These are phyloP conservation scores for Aplysina aerophoba DNA, from an alignment of 37 sponge, comb jelly and placozoan genomes.

Conservation along the genomic window DNA sequence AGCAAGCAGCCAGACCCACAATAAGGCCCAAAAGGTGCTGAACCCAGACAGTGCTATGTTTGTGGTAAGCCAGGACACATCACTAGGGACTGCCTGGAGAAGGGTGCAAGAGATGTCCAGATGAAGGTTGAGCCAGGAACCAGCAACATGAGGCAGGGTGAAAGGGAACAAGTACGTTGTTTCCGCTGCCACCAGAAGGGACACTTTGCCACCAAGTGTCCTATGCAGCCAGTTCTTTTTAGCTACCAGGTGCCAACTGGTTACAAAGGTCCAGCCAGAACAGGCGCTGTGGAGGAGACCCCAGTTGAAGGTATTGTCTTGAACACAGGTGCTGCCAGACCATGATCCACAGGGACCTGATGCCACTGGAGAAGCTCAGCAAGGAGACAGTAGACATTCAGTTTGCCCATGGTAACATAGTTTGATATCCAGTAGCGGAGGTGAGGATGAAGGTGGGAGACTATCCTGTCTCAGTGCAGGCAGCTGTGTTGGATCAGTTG, in stretches of 20 bases:
- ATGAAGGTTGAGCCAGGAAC: too few relatives aligned
- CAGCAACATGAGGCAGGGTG: neutral
- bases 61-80: too few relatives aligned
- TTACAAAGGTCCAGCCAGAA: neutral
- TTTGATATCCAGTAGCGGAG: conserved; percentile 32
- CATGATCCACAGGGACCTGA: conserved; percentile 40
- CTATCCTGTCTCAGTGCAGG: neutral
- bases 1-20: too few relatives aligned
- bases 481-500: conserved; percentile 24
- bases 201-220: neutral
- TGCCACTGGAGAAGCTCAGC: conserved; percentile 6
- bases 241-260: neutral
- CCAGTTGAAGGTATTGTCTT: conserved; percentile 30
- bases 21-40: too few relatives aligned
- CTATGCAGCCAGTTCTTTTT: neutral
- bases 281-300: conserved; percentile 25
- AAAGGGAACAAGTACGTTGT: neutral
- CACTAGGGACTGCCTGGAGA: too few relatives aligned
- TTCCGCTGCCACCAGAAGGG: neutral
- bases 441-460: conserved; percentile 31
- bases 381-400: conserved; percentile 9
- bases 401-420: conserved; percentile 43
- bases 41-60: too few relatives aligned
- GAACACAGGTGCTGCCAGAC: conserved; percentile 50
- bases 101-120: too few relatives aligned